Evolutionary conservation across 2,113 vertebrate genomes (phyloP).

Genomic region (human): GRCh38 chr19:45954501-45955000

Average conservation of each 20-base stretch:
- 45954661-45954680: not conserved
- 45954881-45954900: not conserved
- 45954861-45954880: not conserved
- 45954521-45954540: slow-evolving; percentile 57
- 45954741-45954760: not conserved
- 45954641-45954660: not conserved
- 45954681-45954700: not conserved
- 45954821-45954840: not conserved
- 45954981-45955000: no score
- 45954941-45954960: not conserved
- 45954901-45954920: not conserved
- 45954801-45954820: not conserved
- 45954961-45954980: not conserved
- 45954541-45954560: slow-evolving; percentile 64
- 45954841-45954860: not conserved
- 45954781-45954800: not conserved
- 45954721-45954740: not conserved
- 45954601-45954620: slow-evolving; percentile 11
- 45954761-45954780: not conserved
- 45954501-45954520: slow-evolving; percentile 72
- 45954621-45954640: slow-evolving; percentile 39
- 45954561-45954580: slow-evolving; percentile 69
- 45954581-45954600: slow-evolving; percentile 55
- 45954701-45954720: not conserved
- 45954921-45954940: not conserved